Conservation (phyloP, 53 echinoderm and acorn worm species). For the Echinometra lucunter region DNA sequence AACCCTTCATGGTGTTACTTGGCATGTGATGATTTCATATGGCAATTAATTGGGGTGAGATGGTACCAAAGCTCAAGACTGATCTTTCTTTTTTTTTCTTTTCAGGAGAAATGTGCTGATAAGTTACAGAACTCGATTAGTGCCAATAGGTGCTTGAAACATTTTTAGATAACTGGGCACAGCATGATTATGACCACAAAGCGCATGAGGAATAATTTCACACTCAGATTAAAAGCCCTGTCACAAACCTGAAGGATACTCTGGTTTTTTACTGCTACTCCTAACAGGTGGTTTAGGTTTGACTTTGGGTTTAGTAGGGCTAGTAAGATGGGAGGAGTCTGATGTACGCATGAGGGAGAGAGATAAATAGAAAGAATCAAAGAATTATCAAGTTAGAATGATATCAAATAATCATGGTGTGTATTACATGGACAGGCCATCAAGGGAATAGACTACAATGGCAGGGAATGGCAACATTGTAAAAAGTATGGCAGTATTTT, state of each 20-base stretch:
- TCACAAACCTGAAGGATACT: slow-evolving; percentile 49
- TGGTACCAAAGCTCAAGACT: background rate
- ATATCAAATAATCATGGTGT: no score
- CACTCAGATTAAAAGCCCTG: background rate
- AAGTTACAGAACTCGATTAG: no score
- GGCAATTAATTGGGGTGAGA: background rate
- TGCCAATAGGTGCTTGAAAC: no score
- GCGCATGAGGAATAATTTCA: background rate
- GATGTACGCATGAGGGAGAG: background rate
- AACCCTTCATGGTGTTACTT: no score
- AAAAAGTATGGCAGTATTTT: no score
- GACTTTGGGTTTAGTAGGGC: slow-evolving; percentile 60
- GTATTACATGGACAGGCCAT: no score
- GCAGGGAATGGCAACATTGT: no score
- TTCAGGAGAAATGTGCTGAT: no score
- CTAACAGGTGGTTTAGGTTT: slow-evolving; percentile 61
- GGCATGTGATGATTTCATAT: background rate
- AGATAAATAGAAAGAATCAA: background rate
- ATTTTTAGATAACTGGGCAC: no score
- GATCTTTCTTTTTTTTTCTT: no score
- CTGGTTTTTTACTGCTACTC: slow-evolving; percentile 27
- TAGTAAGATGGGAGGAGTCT: slow-evolving; percentile 14
- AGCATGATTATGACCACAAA: background rate
- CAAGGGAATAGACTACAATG: no score
- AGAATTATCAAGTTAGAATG: background rate